phyloP scores from a whole-genome alignment of 2,888 invertebrate species.

The Drosophila colorata region DNA sequence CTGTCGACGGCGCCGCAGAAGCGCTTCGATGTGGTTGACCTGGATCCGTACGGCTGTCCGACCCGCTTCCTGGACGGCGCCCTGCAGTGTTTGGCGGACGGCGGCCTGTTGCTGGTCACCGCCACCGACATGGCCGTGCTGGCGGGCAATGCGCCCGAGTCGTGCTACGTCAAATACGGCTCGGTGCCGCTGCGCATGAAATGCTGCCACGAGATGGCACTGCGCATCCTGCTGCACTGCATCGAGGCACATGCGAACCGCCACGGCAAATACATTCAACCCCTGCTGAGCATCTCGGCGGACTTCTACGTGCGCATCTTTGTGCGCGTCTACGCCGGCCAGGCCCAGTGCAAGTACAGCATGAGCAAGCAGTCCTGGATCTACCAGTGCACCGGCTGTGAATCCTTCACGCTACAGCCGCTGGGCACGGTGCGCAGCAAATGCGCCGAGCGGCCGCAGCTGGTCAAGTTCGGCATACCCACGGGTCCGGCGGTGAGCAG shows the following conservation, averaged over 20 bases:
- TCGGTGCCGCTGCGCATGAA: slow-evolving; percentile 93
- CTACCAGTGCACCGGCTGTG: slow-evolving; percentile 96
- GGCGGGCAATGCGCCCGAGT: slow-evolving; percentile 97
- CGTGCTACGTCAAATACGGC: slow-evolving; percentile 97
- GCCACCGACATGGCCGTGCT: slow-evolving; percentile 99
- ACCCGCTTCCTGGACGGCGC: slow-evolving; percentile 96
- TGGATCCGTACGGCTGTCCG: slow-evolving; percentile 99
- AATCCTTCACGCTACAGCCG: slow-evolving; percentile 91
- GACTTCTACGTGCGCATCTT: slow-evolving; percentile 99
- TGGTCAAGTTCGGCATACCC: slow-evolving; percentile 89
- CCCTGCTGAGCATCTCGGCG: slow-evolving; percentile 94
- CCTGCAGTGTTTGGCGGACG: slow-evolving; percentile 91
- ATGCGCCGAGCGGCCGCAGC: slow-evolving; percentile 87
- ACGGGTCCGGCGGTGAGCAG: slow-evolving; percentile 89
- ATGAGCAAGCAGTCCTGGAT: slow-evolving; percentile 94
- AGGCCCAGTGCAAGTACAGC: slow-evolving; percentile 93
- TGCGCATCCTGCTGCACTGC: slow-evolving; percentile 96
- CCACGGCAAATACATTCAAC: slow-evolving; percentile 96
- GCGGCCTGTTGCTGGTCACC: slow-evolving; percentile 96
- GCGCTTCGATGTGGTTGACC: slow-evolving; percentile 95
- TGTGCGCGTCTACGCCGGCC: slow-evolving; percentile 92
- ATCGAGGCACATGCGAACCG: slow-evolving; percentile 97
- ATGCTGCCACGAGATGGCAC: slow-evolving; percentile 97
- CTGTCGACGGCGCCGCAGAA: slow-evolving; percentile 88
- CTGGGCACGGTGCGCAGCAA: slow-evolving; percentile 88